These are phyloP conservation scores for Machaerirhynchus nigripectus DNA, from an alignment of 2,113 vertebrate species.

Conservation along the genomic window DNA sequence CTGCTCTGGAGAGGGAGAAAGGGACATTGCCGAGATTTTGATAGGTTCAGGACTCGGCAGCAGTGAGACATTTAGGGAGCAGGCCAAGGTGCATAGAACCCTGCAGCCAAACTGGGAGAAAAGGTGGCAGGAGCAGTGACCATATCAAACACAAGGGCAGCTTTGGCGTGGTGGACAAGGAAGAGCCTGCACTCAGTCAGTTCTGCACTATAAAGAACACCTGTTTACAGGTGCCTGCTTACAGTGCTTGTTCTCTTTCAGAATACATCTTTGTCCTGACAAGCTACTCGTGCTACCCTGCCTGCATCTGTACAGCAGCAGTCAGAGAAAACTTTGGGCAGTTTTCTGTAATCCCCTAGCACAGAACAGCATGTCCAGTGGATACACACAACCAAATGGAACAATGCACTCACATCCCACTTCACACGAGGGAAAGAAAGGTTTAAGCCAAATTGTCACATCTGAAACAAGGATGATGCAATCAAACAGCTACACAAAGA, in stretches of 20 bases:
- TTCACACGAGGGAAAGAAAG: not conserved
- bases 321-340: not conserved
- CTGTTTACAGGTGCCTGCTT: not conserved
- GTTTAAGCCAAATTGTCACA: not conserved
- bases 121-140: not conserved
- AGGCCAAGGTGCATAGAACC: not conserved
- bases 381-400: accelerated
- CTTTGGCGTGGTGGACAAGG: not conserved
- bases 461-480: not conserved
- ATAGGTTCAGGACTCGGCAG: not conserved
- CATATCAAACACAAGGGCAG: not conserved
- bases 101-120: not conserved
- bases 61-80: not conserved
- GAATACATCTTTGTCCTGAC: not conserved
- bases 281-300: not conserved
- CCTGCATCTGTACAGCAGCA: not conserved
- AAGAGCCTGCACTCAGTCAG: not conserved
- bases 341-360: not conserved
- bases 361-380: not conserved
- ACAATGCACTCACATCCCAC: not conserved
- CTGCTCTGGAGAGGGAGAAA: accelerated
- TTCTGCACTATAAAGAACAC: not conserved
- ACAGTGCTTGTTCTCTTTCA: not conserved
- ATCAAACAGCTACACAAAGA: not conserved
- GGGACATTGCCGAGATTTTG: not conserved